Evolutionary conservation across 2,888 invertebrate genomes (phyloP), one percentile per base, ranked within the genome.

Genomic region (Protonemura montana): DNA sequence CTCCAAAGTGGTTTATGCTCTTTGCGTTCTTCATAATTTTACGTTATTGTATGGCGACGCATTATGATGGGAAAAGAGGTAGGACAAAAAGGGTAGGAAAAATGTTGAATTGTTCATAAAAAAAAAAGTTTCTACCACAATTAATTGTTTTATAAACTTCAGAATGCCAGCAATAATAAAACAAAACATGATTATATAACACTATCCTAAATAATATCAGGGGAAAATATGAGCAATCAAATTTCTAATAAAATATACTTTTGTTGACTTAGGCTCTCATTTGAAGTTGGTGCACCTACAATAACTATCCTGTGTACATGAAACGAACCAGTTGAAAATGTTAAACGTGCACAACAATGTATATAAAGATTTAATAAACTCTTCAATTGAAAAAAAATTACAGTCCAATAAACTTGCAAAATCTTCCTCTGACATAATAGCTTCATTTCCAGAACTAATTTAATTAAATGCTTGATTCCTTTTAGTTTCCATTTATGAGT

Each of bases 21-120:
- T 87, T 3, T 88, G 87, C 86, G 88, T 88, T 21, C 82, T 88
- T 21, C 86, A 88, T 25, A 88, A 88, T 77, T 85, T 87, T 86
- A 85, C 86, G 30, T 30, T 87, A 2, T 28, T 86, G 59, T 35
- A 87, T 42, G 86, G 85, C 16, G 86, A 87, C 13, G 21, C 13
- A 16, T 59, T 27, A 16, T 59, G 59, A 59, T 21, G 35, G 35
- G n/a, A n/a, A n/a, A n/a, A n/a, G n/a, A n/a, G n/a, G n/a, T n/a
- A n/a, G n/a, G n/a, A n/a, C n/a, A n/a, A n/a, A 35, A 6, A 6
- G 35, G 35, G 35, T 35, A 35, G 35, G 35, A 35, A 35, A 35
- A 35, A 6, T 35, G 35, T 59, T 59, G 59, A 16, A 2, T 21
- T 21, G 59, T 2, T 7, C 13, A 59, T 2, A 59, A 59, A 59